These are phyloP conservation scores for Pseudochirops corinnae DNA, from an alignment of 2,797 vertebrate species.

Conservation along the genomic window DNA sequence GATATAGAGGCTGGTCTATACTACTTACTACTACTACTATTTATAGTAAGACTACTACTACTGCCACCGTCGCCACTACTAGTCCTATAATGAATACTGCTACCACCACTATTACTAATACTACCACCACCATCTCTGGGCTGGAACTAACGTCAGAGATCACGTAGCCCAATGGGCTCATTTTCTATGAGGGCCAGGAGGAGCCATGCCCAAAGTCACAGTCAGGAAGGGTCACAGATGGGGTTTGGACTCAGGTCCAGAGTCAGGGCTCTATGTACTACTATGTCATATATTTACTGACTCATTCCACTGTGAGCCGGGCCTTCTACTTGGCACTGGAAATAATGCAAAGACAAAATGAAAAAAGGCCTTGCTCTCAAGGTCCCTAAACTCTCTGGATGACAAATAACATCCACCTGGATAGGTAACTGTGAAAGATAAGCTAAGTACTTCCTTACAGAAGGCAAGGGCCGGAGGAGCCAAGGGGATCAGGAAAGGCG, in stretches of 20 bases:
- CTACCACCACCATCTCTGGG: not conserved
- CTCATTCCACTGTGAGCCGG: not conserved
- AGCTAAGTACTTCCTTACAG: not conserved
- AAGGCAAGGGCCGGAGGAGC: not conserved
- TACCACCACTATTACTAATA: too few relatives aligned
- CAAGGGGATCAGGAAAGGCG: not conserved
- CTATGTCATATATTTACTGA: not conserved
- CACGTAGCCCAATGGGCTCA: too few relatives aligned
- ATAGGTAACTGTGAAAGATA: not conserved
- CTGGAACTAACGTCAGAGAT: not conserved
- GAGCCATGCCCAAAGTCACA: not conserved
- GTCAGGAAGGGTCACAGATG: not conserved
- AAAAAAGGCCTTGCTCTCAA: not conserved
- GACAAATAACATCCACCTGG: not conserved
- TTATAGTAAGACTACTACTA: not conserved
- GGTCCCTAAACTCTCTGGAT: not conserved
- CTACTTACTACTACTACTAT: too few relatives aligned
- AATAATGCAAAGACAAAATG: not conserved
- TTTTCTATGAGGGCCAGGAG: not conserved
- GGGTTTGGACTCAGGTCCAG: not conserved
- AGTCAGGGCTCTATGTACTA: not conserved
- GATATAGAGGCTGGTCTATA: not conserved
- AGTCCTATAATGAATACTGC: not conserved
- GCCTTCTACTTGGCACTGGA: not conserved
- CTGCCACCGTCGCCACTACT: too few relatives aligned